Percentiles rank a stretch among this genome's conserved stretches.
Evolutionary conservation across 2,888 invertebrate genomes (phyloP).

Genomic region (Mesorhabditis spiculigera): DNA sequence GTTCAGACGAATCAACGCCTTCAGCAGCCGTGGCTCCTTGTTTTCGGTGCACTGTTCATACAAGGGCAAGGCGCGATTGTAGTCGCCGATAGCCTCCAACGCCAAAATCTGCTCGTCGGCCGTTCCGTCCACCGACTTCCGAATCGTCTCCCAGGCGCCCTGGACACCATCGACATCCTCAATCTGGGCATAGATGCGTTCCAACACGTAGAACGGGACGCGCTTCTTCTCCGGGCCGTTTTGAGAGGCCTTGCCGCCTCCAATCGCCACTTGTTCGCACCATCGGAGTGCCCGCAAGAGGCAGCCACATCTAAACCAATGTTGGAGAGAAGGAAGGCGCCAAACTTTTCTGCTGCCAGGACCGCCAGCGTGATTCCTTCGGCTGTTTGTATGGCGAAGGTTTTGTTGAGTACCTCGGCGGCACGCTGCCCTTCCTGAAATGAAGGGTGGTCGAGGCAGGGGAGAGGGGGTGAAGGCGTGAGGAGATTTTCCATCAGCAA

Average conservation of each 20-base stretch:
- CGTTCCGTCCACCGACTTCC: slow-evolving; percentile 8
- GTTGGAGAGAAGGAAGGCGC: neutral
- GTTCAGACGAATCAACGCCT: slow-evolving; percentile 17
- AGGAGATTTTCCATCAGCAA: no score
- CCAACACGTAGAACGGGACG: slow-evolving; percentile 16
- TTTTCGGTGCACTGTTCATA: slow-evolving; percentile 15
- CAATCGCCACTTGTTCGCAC: slow-evolving; percentile 7
- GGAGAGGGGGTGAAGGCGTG: no score
- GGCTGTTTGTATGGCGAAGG: neutral
- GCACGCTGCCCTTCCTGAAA: neutral
- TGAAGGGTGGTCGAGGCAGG: no score
- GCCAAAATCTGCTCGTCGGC: slow-evolving; percentile 25
- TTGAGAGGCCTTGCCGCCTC: neutral
- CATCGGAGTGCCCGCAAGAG: slow-evolving; percentile 24
- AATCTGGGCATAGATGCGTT: slow-evolving; percentile 22
- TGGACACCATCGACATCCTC: slow-evolving; percentile 27
- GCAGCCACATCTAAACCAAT: slow-evolving; percentile 15
- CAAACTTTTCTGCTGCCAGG: neutral
- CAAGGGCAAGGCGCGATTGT: slow-evolving; percentile 23
- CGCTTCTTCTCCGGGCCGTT: slow-evolving; percentile 7
- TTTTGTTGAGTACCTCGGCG: neutral
- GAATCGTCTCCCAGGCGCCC: slow-evolving; percentile 22
- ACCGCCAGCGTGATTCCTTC: neutral
- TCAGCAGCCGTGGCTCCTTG: slow-evolving; percentile 18
- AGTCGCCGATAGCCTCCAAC: slow-evolving; percentile 26